phyloP scores from a whole-genome alignment of 2,888 invertebrate species.

The Harmothoe impar region DNA sequence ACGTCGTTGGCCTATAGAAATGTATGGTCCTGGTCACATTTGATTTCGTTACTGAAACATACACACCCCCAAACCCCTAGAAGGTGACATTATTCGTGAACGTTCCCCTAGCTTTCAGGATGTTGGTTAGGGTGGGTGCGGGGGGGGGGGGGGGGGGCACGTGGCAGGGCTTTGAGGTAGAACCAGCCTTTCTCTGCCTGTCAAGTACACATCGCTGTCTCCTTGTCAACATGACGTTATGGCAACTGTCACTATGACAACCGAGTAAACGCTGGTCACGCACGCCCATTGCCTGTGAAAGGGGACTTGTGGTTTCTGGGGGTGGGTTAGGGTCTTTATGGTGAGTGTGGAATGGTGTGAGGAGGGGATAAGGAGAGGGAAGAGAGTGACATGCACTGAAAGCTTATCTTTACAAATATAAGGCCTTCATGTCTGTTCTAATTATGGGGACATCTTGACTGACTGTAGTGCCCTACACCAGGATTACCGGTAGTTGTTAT shows the following conservation, averaged over 20 bases:
- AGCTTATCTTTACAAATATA: too few species aligned
- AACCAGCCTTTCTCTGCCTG: neutral
- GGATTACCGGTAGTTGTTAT: too few species aligned
- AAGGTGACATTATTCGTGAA: too few species aligned
- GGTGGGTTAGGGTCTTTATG: neutral
- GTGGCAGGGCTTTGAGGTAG: neutral
- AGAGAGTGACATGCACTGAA: neutral
- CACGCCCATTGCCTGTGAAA: neutral
- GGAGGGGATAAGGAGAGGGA: neutral
- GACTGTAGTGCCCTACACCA: too few species aligned
- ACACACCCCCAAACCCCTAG: too few species aligned
- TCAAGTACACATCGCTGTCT: neutral
- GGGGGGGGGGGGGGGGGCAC: neutral
- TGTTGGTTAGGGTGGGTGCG: too few species aligned
- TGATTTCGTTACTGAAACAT: too few species aligned
- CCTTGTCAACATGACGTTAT: constrained; percentile 41
- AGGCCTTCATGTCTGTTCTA: too few species aligned
- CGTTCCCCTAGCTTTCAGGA: too few species aligned
- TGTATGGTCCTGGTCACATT: too few species aligned
- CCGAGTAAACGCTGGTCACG: constrained; percentile 21
- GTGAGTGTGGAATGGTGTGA: neutral
- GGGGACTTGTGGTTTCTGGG: neutral
- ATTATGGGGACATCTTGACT: too few species aligned
- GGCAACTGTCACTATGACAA: constrained; percentile 50
- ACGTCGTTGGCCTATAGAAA: too few species aligned